phyloP scores from a whole-genome alignment of 2,797 vertebrate species.

The Crocodylus rhombifer region DNA sequence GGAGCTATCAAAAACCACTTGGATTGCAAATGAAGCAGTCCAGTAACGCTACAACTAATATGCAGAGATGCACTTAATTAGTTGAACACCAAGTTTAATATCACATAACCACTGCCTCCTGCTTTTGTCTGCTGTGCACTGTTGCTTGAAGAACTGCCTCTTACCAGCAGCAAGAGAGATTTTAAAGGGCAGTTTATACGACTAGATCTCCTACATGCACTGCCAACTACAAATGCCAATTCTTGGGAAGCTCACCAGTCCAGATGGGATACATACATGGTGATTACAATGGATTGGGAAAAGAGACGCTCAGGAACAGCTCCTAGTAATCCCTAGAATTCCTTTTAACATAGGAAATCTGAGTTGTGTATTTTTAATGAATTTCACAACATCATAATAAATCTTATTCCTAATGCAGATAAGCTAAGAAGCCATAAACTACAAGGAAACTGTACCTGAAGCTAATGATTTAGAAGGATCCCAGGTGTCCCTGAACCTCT shows the following conservation, averaged over 20 bases:
- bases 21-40: not conserved
- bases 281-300: not conserved
- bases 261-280: not conserved
- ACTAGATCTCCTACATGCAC: not conserved
- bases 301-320: not conserved
- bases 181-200: not conserved
- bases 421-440: not conserved
- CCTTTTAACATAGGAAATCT: not conserved
- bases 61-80: too few species aligned
- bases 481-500: not conserved
- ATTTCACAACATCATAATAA: not conserved
- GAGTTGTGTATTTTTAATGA: not conserved
- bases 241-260: not conserved
- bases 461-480: not conserved
- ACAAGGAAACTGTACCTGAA: not conserved
- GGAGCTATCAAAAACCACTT: not conserved
- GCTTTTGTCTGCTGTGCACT: not conserved
- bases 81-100: not conserved
- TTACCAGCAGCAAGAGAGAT: not conserved
- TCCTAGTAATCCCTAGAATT: not conserved
- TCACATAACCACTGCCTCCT: not conserved
- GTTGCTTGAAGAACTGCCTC: not conserved
- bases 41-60: too few species aligned
- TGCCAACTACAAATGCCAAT: not conserved
- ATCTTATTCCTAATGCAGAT: not conserved